Evolutionary conservation across 2,113 vertebrate species (phyloP), one percentile per base, ranked within the genome.

Genomic region (Shinisaurus crocodilurus): DNA sequence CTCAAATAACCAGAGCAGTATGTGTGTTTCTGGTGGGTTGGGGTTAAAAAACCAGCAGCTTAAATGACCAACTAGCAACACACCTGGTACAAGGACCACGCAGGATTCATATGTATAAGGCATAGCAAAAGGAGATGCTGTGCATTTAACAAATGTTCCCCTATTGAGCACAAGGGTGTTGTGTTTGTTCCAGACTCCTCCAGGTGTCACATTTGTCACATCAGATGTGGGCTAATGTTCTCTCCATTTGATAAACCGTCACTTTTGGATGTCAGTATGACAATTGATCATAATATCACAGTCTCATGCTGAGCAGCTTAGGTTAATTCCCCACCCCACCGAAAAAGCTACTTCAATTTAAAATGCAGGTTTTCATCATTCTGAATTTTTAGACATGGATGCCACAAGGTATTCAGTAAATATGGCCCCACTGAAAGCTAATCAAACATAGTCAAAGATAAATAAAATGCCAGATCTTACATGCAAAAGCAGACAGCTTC

Each of bases 221-320:
- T 81, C 86, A 88, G 87, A 89, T 93, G 81, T 2, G 1, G 82
- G 75, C 82, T 94, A 92, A 88, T 20, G 75, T 83, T 94, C 86
- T 89, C 94, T 95, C 92, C 77, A 88, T 80, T 40, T 90, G 91
- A 96, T 86, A 94, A 92, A 94, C 90, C 80, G 85, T 93, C 93
- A 74, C 25, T 84, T 91, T 91, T 90, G 80, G 50, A 88, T 90
- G 80, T 90, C 79, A 65, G 94, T 88, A 82, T 48, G 60, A 90
- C 89, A 90, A 57, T 72, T 80, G 70, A 85, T 82, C 40, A 72
- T 88, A 75, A 75, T 60, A 93, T 40, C 29, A 92, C 82, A 75
- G 87, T 90, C 88, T 76, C 87, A 45, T 40, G n/a, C 85, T 75
- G 54, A 91, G 89, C 77, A 50, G 57, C 40, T 95, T 92, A 9